Evolutionary conservation across 2,797 vertebrate species (phyloP), one percentile per base, ranked within the genome.

Genomic region (Crypturellus tataupa): DNA sequence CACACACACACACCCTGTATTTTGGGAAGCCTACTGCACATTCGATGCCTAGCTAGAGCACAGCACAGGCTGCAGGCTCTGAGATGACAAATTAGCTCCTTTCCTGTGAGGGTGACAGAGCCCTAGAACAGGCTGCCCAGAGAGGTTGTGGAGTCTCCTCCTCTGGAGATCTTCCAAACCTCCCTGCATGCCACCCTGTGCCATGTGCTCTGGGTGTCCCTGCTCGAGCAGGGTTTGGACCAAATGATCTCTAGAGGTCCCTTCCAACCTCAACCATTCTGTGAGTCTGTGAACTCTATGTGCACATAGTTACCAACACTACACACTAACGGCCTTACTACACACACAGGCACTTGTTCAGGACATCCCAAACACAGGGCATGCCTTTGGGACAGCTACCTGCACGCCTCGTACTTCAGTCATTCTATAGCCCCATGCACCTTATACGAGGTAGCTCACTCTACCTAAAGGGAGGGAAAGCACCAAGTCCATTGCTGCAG

Each of bases 311-410:
- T 8, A 31, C 0, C 0, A 42, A 39, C 83, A 71, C 46, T 25
- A 20, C 68, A 7, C 40, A 8, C 44, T 46, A 1, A 31, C 2
- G 13, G 2, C 10, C 39, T 39, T 35, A 1, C n/a, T 56, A 39
- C 12, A 8, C 0, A 0, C 0, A 0, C 0, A 55, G 35, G 42
- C 39, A 29, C 10, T 46, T 40, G 39, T 4, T 35, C 3, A 10
- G 56, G 59, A 90, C 71, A 16, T 19, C 12, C 40, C 75, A 14
- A 0, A 51, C 15, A 37, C 3, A 14, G 19, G 33, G 29, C 6
- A 11, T 55, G 29, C 53, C 29, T 55, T 18, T 31, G 53, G 18
- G 53, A 55, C 53, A 55, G 53, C 17, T 10, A 51, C 68, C 47
- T 8, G 18, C 47, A 53, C 9, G 8, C n/a, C 9, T 44, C 7